A percentile compares a stretch with the other conserved stretches of the same genome.
These are phyloP conservation scores for Neomicropteryx cornuta DNA, from an alignment of 1,140 invertebrate genomes.

Conservation along the genomic window DNA sequence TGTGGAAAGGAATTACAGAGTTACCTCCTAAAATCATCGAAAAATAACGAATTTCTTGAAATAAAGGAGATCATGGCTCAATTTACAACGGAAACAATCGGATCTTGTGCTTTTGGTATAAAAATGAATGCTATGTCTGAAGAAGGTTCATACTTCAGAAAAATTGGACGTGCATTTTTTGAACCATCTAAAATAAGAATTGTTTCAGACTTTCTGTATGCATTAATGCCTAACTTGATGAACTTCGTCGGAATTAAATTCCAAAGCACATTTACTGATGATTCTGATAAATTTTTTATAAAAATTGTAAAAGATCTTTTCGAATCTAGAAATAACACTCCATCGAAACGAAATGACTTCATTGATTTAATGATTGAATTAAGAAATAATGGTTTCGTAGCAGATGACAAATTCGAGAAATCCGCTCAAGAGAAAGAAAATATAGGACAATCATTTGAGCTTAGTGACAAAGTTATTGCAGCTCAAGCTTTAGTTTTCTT, in stretches of 20 bases:
- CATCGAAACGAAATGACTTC: no score
- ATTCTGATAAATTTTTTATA: no score
- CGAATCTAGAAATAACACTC: no score
- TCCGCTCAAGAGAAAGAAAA: background rate
- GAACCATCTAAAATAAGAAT: no score
- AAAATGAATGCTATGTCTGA: conserved; percentile 28
- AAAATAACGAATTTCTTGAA: conserved; percentile 6
- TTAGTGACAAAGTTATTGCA: conserved; percentile 19
- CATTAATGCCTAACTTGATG: no score
- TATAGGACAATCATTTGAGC: no score
- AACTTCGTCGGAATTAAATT: no score
- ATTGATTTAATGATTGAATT: no score
- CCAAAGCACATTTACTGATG: no score
- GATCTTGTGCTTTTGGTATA: conserved; percentile 29
- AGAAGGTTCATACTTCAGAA: conserved; percentile 28
- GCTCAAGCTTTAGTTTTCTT: conserved; percentile 35
- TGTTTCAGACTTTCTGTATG: no score
- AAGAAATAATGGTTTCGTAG: conserved; percentile 7
- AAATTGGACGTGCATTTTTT: conserved; percentile 19
- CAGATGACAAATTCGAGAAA: conserved; percentile 18
- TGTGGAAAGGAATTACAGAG: conserved; percentile 22
- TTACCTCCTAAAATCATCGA: conserved; percentile 9
- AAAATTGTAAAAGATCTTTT: no score
- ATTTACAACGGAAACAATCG: conserved; percentile 27
- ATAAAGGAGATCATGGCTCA: conserved; percentile 14